A percentile compares a stretch with the other conserved stretches of the same genome.
phyloP scores from a whole-genome alignment of 2,888 invertebrate species.

The Phyllotreta striolata region DNA sequence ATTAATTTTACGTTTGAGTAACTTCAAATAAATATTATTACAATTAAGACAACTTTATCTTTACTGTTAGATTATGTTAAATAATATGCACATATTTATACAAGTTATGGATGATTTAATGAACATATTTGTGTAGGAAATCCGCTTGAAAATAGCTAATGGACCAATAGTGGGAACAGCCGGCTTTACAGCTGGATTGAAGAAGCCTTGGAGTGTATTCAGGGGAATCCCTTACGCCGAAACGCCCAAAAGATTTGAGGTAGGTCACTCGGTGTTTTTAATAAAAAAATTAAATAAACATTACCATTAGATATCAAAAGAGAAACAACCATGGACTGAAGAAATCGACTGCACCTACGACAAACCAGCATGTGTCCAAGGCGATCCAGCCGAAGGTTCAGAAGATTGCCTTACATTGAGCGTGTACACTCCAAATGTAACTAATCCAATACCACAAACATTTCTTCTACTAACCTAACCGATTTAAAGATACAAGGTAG shows the following conservation, averaged over 20 bases:
- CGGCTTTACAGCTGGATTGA: background rate
- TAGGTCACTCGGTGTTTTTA: background rate
- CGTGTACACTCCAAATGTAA: conserved; percentile 42
- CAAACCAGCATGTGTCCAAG: conserved; percentile 36
- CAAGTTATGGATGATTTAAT: too few species aligned
- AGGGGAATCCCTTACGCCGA: conserved; percentile 8
- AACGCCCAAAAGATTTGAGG: conserved; percentile 8
- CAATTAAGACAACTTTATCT: too few species aligned
- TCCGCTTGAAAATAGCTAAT: conserved; percentile 1
- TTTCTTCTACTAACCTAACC: background rate
- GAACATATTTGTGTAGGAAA: background rate
- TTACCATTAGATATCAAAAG: conserved; percentile 64
- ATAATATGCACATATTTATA: too few species aligned
- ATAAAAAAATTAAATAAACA: too few species aligned
- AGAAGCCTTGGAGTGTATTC: background rate
- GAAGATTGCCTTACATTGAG: conserved; percentile 44
- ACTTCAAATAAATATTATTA: too few species aligned
- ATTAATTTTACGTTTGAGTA: too few species aligned
- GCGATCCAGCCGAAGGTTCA: conserved; percentile 26
- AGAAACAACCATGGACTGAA: conserved; percentile 38
- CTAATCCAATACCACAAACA: background rate
- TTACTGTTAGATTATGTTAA: too few species aligned
- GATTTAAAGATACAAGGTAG: background rate
- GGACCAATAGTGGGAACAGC: background rate
- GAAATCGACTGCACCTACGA: conserved; percentile 39